A percentile compares a stretch with the other conserved stretches of the same genome.
These are phyloP conservation scores for Scaptomyza caliginosa DNA, from an alignment of 2,888 invertebrate species.

Conservation along the genomic window DNA sequence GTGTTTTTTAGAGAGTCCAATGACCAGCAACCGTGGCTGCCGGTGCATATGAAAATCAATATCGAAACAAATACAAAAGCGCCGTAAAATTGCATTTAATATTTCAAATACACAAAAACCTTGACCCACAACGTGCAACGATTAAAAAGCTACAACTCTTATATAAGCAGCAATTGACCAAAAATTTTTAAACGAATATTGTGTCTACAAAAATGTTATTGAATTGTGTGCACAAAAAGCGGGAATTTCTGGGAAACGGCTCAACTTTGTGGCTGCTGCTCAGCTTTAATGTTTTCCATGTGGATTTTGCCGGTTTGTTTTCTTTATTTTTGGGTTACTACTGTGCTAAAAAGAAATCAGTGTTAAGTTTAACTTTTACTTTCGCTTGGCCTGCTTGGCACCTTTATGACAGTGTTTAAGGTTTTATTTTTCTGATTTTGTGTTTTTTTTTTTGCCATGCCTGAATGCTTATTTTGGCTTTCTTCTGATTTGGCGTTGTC, in stretches of 20 bases:
- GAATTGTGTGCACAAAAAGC: constrained; percentile 23
- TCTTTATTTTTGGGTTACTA: not conserved
- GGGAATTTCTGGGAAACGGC: constrained; percentile 21
- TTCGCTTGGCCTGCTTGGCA: constrained; percentile 59
- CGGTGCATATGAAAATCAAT: constrained; percentile 15
- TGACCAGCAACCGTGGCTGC: constrained; percentile 57
- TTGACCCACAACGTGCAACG: constrained; percentile 52
- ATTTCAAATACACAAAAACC: constrained; percentile 34
- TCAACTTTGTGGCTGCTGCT: constrained; percentile 25
- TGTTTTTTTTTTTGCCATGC: constrained; percentile 43
- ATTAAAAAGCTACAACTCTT: constrained; percentile 2
- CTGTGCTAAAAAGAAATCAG: constrained; percentile 59
- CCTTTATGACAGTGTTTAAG: constrained; percentile 31
- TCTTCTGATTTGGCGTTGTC: constrained; percentile 54
- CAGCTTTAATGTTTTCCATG: constrained; percentile 54
- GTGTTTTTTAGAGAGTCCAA: constrained; percentile 67
- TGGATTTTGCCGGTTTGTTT: constrained; percentile 78
- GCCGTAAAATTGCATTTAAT: constrained; percentile 28
- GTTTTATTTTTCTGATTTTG: constrained; percentile 13
- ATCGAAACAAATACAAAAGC: constrained; percentile 19
- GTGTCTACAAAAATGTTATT: constrained; percentile 35
- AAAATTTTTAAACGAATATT: not conserved
- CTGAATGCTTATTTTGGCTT: constrained; percentile 47
- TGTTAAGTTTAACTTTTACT: constrained; percentile 67
- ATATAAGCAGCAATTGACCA: constrained; percentile 28